phyloP scores from a whole-genome alignment of 1,140 invertebrate species.

The Drosophila busckii region DNA sequence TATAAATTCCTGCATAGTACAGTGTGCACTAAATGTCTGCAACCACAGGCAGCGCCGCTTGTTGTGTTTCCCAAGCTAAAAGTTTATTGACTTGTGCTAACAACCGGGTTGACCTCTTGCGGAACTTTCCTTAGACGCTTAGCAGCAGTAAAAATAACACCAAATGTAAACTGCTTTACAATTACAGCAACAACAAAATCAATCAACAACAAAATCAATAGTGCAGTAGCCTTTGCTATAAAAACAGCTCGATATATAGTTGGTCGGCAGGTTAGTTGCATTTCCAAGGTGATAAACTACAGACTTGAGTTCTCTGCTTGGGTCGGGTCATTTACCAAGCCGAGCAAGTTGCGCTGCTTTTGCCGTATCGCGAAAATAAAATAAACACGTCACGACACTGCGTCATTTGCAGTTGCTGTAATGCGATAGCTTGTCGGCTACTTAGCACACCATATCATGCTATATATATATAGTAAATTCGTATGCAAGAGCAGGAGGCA shows the following conservation, averaged over 20 bases:
- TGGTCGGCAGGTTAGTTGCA: slow-evolving; percentile 24
- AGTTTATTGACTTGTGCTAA: slow-evolving; percentile 37
- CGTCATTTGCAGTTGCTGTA: slow-evolving; percentile 48
- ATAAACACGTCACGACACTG: slow-evolving; percentile 45
- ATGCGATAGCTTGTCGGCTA: slow-evolving; percentile 19
- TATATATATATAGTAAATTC: slow-evolving; percentile 5
- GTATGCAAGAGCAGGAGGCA: background rate
- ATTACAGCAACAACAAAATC: slow-evolving; percentile 15
- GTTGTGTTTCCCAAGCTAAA: background rate
- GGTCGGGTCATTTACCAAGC: slow-evolving; percentile 13
- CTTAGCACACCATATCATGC: slow-evolving; percentile 9
- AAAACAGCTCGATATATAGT: slow-evolving; percentile 2
- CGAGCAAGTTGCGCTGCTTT: slow-evolving; percentile 8
- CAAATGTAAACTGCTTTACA: too few relatives aligned
- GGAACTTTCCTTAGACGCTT: too few relatives aligned
- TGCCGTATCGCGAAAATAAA: slow-evolving; percentile 12
- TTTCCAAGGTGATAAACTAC: slow-evolving; percentile 57
- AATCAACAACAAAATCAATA: slow-evolving; percentile 35
- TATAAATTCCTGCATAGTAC: too few relatives aligned
- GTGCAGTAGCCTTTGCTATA: background rate
- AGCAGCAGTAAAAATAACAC: too few relatives aligned
- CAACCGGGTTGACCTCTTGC: too few relatives aligned
- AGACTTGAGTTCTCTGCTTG: slow-evolving; percentile 2
- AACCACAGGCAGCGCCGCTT: too few relatives aligned
- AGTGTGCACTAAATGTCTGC: too few relatives aligned